A percentile compares a stretch with the other conserved stretches of the same genome.
phyloP scores from a whole-genome alignment of 1,140 invertebrate species.

The Drosophila pallidifrons region DNA sequence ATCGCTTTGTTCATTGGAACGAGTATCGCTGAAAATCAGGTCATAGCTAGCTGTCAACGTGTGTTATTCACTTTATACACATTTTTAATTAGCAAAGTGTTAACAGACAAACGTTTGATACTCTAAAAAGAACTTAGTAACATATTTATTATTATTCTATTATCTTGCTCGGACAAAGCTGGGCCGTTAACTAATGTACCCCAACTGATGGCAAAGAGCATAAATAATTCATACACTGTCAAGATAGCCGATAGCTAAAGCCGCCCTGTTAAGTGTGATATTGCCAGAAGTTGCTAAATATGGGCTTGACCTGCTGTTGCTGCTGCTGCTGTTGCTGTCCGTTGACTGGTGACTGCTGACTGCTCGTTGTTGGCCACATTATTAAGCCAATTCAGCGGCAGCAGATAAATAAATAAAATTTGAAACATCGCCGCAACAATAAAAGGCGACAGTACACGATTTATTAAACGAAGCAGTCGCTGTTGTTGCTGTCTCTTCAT shows the following conservation, averaged over 20 bases:
- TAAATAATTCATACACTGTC: conserved; percentile 72
- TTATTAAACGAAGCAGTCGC: conserved; percentile 69
- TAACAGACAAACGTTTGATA: too few relatives aligned
- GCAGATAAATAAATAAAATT: conserved; percentile 84
- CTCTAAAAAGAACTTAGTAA: too few relatives aligned
- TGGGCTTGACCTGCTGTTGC: conserved; percentile 66
- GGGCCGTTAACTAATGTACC: not conserved
- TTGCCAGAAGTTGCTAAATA: conserved; percentile 76
- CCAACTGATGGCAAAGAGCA: conserved; percentile 25
- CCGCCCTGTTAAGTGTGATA: conserved; percentile 71
- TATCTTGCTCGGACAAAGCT: not conserved
- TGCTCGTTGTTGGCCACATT: conserved; percentile 66
- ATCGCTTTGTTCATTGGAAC: conserved; percentile 8
- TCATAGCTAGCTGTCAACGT: conserved; percentile 18
- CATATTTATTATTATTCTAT: not conserved
- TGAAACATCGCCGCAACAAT: conserved; percentile 83
- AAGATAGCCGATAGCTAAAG: conserved; percentile 70
- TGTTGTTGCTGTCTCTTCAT: conserved; percentile 23
- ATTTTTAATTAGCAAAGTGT: too few relatives aligned
- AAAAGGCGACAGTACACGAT: conserved; percentile 83
- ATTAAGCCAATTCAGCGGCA: conserved; percentile 81
- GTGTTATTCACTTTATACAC: not conserved
- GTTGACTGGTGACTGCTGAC: conserved; percentile 21
- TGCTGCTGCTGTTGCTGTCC: conserved; percentile 34
- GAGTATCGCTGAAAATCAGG: conserved; percentile 17